Conservation (phyloP, 2,888 invertebrate species). For the Apoda limacodes region DNA sequence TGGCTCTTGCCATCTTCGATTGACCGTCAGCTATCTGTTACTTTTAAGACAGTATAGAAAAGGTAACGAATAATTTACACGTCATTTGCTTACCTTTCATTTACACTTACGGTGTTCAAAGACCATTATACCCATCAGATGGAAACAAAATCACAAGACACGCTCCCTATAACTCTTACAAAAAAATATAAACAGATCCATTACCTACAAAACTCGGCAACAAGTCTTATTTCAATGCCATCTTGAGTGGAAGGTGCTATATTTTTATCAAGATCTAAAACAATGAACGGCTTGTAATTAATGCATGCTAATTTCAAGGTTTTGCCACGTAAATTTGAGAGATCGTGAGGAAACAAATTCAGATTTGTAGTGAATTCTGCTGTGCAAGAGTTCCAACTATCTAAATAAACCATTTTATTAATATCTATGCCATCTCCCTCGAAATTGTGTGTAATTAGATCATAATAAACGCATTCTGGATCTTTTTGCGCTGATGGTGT, state of each 20-base stretch:
- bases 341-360: conserved; percentile 59
- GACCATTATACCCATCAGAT: too few species aligned
- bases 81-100: too few species aligned
- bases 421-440: conserved; percentile 34
- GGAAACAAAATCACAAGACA: too few species aligned
- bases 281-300: conserved; percentile 71
- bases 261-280: conserved; percentile 45
- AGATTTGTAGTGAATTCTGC: conserved; percentile 32
- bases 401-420: conserved; percentile 35
- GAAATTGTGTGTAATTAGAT: conserved; percentile 52
- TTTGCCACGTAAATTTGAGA: conserved; percentile 54
- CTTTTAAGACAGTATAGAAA: too few species aligned
- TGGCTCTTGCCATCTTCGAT: too few species aligned
- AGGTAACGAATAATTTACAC: conserved; percentile 1
- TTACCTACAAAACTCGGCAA: conserved; percentile 63
- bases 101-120: too few species aligned
- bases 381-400: conserved; percentile 48
- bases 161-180: too few species aligned
- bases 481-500: conserved; percentile 20
- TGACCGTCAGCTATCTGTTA: too few species aligned
- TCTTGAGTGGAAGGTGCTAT: conserved; percentile 47
- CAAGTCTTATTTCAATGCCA: conserved; percentile 63
- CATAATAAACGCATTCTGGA: too few species aligned
- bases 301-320: conserved; percentile 64
- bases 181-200: too few species aligned